Evolutionary conservation across 2,113 vertebrate genomes (phyloP).

Genomic region (Scytalopus superciliaris): DNA sequence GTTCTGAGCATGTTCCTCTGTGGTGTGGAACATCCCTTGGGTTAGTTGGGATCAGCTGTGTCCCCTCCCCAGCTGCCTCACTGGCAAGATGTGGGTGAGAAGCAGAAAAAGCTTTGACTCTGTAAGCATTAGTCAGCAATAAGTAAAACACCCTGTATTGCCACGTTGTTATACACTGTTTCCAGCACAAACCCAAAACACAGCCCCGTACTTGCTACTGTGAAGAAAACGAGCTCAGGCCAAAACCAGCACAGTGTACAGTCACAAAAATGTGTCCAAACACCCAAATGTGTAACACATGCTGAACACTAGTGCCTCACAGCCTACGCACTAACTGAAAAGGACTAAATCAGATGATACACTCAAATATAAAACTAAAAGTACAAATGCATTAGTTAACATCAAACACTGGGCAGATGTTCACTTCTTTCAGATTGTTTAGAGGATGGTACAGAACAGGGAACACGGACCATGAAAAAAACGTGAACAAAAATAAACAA

Average conservation of each 20-base stretch:
- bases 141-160: neutral
- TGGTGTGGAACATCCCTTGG: rapidly evolving
- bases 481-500: neutral
- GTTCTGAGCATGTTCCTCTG: too few relatives aligned
- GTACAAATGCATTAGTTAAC: neutral
- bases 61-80: neutral
- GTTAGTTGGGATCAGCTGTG: neutral
- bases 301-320: neutral
- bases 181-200: neutral
- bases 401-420: neutral
- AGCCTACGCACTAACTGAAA: neutral
- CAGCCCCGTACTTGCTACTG: neutral
- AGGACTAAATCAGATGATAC: neutral
- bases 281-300: neutral
- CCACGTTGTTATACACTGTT: neutral
- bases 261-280: neutral
- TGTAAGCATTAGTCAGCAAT: neutral
- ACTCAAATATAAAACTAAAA: neutral
- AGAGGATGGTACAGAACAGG: neutral
- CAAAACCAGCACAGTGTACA: neutral
- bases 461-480: neutral
- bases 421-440: neutral
- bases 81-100: neutral
- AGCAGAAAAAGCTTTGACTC: neutral
- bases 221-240: neutral